Percentiles rank a stretch among this genome's conserved stretches.
Conservation (phyloP, 2,888 invertebrate genomes). For the Osmoderma eremita region DNA sequence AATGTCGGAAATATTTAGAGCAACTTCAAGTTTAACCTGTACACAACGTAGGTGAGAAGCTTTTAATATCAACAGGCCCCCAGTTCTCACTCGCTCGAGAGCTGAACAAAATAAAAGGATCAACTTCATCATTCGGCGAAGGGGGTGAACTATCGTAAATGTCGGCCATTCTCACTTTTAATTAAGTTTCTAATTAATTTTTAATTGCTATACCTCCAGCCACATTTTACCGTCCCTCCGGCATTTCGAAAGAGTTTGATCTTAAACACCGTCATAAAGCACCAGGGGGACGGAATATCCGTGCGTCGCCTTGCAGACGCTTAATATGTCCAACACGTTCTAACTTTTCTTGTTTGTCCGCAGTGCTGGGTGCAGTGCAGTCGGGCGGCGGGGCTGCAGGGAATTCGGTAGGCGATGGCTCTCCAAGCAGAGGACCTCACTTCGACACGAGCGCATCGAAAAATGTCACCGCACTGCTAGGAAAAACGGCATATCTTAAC, state of each 20-base stretch:
- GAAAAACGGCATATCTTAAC: constrained; percentile 89
- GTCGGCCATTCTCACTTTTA: constrained; percentile 14
- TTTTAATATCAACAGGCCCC: too few relatives aligned
- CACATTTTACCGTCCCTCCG: constrained; percentile 11
- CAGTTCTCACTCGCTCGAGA: too few relatives aligned
- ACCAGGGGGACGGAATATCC: neutral
- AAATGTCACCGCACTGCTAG: constrained; percentile 81
- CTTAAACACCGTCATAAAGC: constrained; percentile 26
- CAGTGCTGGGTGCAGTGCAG: constrained; percentile 60
- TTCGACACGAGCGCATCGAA: constrained; percentile 63
- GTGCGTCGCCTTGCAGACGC: neutral
- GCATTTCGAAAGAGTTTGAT: constrained; percentile 3
- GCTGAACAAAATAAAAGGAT: constrained; percentile 1
- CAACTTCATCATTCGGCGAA: constrained; percentile 3
- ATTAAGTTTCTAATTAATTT: constrained; percentile 37
- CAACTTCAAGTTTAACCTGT: too few relatives aligned
- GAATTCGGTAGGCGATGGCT: constrained; percentile 57
- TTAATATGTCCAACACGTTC: constrained; percentile 25
- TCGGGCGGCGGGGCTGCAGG: constrained; percentile 55
- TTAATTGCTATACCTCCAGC: constrained; percentile 29
- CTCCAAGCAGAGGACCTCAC: constrained; percentile 60
- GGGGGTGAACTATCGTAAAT: neutral
- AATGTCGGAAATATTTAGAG: too few relatives aligned
- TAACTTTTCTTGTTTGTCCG: constrained; percentile 48
- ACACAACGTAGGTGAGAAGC: too few relatives aligned